Conservation (phyloP, 2,113 vertebrate species). For the Glaucidium brasilianum region DNA sequence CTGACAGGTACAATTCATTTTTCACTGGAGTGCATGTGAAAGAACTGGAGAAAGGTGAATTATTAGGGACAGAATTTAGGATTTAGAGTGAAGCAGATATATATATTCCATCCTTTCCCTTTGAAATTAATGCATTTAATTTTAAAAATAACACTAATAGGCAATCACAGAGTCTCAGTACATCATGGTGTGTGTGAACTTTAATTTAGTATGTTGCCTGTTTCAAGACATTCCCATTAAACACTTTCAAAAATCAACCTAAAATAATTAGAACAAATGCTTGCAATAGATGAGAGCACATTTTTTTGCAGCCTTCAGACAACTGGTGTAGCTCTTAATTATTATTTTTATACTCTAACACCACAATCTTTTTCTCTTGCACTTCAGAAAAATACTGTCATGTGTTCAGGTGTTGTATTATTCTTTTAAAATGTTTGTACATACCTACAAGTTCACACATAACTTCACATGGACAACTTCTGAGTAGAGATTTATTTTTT, state of each 20-base stretch:
- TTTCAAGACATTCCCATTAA: neutral
- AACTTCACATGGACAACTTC: neutral
- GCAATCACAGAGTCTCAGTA: neutral
- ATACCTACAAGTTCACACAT: neutral
- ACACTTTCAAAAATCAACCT: neutral
- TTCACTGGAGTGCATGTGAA: constrained; percentile 26
- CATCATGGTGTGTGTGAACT: neutral
- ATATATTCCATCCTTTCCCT: neutral
- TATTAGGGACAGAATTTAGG: constrained; percentile 15
- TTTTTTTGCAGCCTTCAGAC: neutral
- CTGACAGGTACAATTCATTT: constrained; percentile 88
- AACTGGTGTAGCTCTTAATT: neutral
- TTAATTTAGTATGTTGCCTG: neutral
- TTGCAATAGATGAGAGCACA: neutral
- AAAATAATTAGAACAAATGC: neutral
- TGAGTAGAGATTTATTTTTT: neutral
- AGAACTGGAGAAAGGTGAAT: constrained; percentile 11
- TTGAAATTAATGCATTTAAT: neutral
- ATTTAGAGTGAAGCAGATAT: neutral
- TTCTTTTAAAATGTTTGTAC: neutral
- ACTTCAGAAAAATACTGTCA: neutral
- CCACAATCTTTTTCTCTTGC: neutral
- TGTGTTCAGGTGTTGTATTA: neutral
- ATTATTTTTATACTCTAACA: neutral
- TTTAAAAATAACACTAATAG: neutral